Conservation (phyloP, 1,140 invertebrate species). For the Listronotus bonariensis region DNA sequence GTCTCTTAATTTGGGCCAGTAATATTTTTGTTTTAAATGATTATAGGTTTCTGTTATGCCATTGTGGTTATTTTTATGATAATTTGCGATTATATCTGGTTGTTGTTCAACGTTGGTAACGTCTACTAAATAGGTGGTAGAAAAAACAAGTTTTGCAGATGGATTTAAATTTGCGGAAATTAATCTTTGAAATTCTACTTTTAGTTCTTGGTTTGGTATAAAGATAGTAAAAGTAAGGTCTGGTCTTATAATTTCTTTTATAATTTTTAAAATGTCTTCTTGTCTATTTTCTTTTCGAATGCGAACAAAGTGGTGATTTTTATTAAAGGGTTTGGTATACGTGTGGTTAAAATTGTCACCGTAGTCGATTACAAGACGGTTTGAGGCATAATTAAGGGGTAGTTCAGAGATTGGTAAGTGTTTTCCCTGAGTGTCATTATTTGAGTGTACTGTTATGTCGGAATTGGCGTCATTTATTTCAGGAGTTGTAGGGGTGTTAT, state of each 20-base stretch:
- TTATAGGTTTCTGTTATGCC: constrained; percentile 35
- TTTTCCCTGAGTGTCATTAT: neutral
- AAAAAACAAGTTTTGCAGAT: neutral
- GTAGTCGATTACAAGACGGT: neutral
- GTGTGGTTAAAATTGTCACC: neutral
- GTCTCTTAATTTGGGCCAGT: constrained; percentile 26
- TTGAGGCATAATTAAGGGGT: constrained; percentile 6
- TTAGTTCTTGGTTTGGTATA: constrained; percentile 4
- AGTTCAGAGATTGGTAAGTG: constrained; percentile 12
- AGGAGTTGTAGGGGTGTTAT: neutral
- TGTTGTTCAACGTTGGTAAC: constrained; percentile 9
- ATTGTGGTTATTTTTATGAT: constrained; percentile 32
- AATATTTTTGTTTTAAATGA: constrained; percentile 25
- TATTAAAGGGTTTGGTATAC: constrained; percentile 8
- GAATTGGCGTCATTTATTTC: neutral
- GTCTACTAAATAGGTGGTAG: neutral
- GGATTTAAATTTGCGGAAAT: constrained; percentile 3
- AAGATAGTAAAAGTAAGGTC: too few species aligned
- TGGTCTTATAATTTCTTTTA: too few species aligned
- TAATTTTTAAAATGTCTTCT: too few species aligned
- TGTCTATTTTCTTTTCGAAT: neutral
- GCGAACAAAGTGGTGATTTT: constrained; percentile 1
- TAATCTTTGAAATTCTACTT: neutral
- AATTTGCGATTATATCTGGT: constrained; percentile 12
- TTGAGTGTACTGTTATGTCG: constrained; percentile 3